Conservation (phyloP, 2,888 invertebrate genomes). For the Drosophila hamatofila region DNA sequence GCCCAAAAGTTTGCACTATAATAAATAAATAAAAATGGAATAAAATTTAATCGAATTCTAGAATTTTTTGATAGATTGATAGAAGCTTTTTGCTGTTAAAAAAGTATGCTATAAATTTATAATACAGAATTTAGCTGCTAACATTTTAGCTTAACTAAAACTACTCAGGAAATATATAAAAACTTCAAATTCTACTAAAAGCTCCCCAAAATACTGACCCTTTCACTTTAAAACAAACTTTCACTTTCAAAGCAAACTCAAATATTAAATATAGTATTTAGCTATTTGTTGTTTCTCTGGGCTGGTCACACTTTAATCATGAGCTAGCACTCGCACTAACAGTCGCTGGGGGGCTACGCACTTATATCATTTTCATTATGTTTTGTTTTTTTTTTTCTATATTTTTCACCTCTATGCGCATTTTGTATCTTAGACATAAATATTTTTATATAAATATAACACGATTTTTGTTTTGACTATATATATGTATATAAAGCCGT, state of each 20-base stretch:
- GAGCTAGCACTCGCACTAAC: too few species aligned
- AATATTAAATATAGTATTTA: neutral
- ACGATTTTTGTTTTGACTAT: slow-evolving; percentile 44
- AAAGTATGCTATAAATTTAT: neutral
- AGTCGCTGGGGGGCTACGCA: slow-evolving; percentile 29
- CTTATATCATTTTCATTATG: slow-evolving; percentile 21
- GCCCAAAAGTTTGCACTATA: too few species aligned
- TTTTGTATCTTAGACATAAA: slow-evolving; percentile 54
- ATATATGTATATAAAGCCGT: slow-evolving; percentile 7
- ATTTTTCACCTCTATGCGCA: slow-evolving; percentile 73
- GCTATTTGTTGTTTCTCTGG: neutral
- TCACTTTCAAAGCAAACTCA: too few species aligned
- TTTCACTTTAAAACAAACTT: too few species aligned
- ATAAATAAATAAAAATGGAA: too few species aligned
- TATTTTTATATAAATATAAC: slow-evolving; percentile 67
- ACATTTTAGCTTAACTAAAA: neutral
- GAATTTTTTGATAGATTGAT: too few species aligned
- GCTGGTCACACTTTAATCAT: slow-evolving; percentile 34
- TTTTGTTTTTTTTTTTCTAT: slow-evolving; percentile 3
- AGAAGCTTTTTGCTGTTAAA: too few species aligned
- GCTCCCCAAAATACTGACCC: too few species aligned
- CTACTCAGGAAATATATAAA: neutral
- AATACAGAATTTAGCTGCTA: neutral
- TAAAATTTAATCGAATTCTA: too few species aligned
- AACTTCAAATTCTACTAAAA: too few species aligned